Evolutionary conservation across 2,888 invertebrate species (phyloP), one percentile per base, ranked within the genome.

Genomic region (Biston stratarius): DNA sequence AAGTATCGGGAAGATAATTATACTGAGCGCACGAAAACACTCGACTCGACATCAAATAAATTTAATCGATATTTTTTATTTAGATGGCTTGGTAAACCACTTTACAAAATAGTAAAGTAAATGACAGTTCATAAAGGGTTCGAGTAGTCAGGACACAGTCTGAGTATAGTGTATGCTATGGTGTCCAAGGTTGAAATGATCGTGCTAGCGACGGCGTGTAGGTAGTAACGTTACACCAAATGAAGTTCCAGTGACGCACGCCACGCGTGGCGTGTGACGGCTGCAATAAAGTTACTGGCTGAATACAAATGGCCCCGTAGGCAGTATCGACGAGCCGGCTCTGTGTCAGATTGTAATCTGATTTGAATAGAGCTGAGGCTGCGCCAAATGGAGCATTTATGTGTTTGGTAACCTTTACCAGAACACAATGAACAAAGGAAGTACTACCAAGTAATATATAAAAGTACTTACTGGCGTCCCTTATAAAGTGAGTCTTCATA

Each of bases 281-380:
- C 70, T 70, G 74, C 80, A 81, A 80, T 83, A 77, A 80, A 80
- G 76, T 81, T 81, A 81, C 74, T 66, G 55, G 59, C 73, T 75
- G 84, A 82, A 86, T 84, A 80, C 79, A 74, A 83, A 83, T 84
- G 78, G 64, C 45, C 7, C 38, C 9, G 56, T 34, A 49, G 9
- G 45, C 44, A 38, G 53, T 49, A 57, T 61, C 56, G 65, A 56
- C 60, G 42, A 59, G 53, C 38, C 24, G 49, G n/a, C 49, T 15
- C 52, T 44, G 44, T 44, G 59, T 40, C 44, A 38, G 45, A 57
- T 61, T 59, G 61, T 57, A 57, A 66, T 57, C 45, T 45, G 61
- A 52, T 66, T 66, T 58, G 42, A 58, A 66, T 61, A 15, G 47
- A 49, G 56, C 61, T 44, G 51, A 52, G 57, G 24, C 52, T 45